Base-by-base conservation (phyloP, 2,888 invertebrate species). In the Scaptomyza reducta region DNA sequence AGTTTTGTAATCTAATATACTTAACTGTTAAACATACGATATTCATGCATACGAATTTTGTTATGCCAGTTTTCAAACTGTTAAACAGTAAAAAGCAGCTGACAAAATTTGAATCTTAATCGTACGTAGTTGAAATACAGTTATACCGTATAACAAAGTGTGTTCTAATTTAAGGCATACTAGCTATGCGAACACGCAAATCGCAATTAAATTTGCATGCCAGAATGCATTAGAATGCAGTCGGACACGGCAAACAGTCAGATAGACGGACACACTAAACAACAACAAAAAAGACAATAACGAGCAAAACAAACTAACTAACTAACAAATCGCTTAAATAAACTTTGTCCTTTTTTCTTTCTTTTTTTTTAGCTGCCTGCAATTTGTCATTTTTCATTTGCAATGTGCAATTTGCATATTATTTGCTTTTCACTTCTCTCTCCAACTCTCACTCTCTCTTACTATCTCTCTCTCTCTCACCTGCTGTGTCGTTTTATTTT, bases 251-350 rank as follows among this genome's bases (percentile, higher is more conserved):
- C 35, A 35, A 13, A 35, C 9, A 38, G n/a, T 13, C 6, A 6
- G 35, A 35, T 10, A 14, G 14, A 38, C 16, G 6, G 40, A 40
- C 40, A 14, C 1, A 2, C n/a, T 16, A n/a, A 7, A 27, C 35
- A 7, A 47, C 18, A 18, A 27, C n/a, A 35, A 14, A 29, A 14
- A 13, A 1, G 22, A 41, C 18, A 50, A 49, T 45, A 35, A 45
- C 33, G 31, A 40, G 27, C 31, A 47, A 47, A 55, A 40, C 29
- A 71, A 54, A 58, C 45, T 40, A 58, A 44, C 66, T 68, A 69
- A 74, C 80, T 67, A 87, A 85, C 79, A 81, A 85, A 85, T 79
- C 76, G 88, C 83, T 82, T 75, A 85, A 87, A 88, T 83, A 88
- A 86, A 86, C 80, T 88, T 85, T 82, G 77, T 70, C 77, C 66